Base-by-base conservation (phyloP, 2,113 vertebrate genomes). In the Progne subis region DNA sequence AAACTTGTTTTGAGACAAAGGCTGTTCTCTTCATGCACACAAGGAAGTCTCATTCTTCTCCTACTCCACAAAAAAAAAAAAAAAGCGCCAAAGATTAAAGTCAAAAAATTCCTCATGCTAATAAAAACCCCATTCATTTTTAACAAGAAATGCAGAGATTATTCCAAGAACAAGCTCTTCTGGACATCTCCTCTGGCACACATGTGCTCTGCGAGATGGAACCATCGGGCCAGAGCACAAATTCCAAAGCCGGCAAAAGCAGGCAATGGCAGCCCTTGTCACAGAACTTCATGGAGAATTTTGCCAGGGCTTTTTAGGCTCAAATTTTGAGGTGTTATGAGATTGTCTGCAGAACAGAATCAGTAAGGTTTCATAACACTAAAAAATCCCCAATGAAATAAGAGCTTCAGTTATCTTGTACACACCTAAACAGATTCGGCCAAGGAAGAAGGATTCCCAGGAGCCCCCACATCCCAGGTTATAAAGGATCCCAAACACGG, bases 61-160 rank as follows among this genome's bases (percentile, higher is more conserved):
- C 47, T 49, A 43, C 25, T 86, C 44, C 59, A 43, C 25, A 29
- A 8, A 31, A 78, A 68, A 37, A 8, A 31, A 78, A 68, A 37
- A 82, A 84, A 46, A 28, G 9, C 2, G 4, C 15, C 72, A 63
- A 81, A 88, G 16, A 88, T 56, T 74, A 39, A 90, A 92, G 37
- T 75, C 28, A 75, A 60, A 74, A 64, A 90, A 93, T 68, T 88
- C 79, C 75, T 75, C 64, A 25, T 50, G 69, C 4, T 1, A 37
- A 96, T 90, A 92, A 95, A 94, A 74, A 90, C 14, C 5, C 59
- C 55, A 83, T 95, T 97, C 92, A 92, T 93, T 93, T 97, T 88
- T 37, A 67, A 83, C 64, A 65, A 87, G 67, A 88, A 90, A 71
- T 49, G 46, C 29, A 70, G 81, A 80, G 68, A 90, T 86, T 59